phyloP scores from a whole-genome alignment of 2,888 invertebrate species.

The Chelonus formosanus region DNA sequence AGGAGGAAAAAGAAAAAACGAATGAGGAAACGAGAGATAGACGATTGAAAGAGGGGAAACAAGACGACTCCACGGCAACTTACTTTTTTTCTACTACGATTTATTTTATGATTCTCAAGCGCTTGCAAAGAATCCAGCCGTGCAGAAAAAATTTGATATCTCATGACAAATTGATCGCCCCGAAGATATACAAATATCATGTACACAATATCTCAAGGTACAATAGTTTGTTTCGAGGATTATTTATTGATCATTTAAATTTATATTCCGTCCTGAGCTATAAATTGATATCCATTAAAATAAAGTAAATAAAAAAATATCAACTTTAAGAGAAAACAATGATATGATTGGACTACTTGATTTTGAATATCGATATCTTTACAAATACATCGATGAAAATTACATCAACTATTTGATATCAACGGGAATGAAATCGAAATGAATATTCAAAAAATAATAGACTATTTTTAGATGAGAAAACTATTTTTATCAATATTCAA shows the following conservation, averaged over 20 bases:
- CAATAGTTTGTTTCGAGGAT: conserved; percentile 28
- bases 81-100: conserved; percentile 33
- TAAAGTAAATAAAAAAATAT: background rate
- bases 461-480: too few species aligned
- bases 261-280: background rate
- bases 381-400: conserved; percentile 1
- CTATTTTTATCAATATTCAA: too few species aligned
- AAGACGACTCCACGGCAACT: conserved; percentile 24
- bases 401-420: background rate
- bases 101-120: conserved; percentile 39
- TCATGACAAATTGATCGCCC: conserved; percentile 34
- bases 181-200: conserved; percentile 3
- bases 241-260: conserved; percentile 21
- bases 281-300: background rate
- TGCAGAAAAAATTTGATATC: conserved; percentile 40
- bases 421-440: too few species aligned
- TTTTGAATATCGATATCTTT: too few species aligned
- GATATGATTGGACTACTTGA: too few species aligned
- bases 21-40: conserved; percentile 24
- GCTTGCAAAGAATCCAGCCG: conserved; percentile 28
- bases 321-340: background rate
- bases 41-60: conserved; percentile 23
- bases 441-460: too few species aligned
- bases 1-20: conserved; percentile 21
- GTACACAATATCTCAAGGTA: conserved; percentile 1